Conservation (phyloP, 2,113 vertebrate genomes). For the Talpa occidentalis region DNA sequence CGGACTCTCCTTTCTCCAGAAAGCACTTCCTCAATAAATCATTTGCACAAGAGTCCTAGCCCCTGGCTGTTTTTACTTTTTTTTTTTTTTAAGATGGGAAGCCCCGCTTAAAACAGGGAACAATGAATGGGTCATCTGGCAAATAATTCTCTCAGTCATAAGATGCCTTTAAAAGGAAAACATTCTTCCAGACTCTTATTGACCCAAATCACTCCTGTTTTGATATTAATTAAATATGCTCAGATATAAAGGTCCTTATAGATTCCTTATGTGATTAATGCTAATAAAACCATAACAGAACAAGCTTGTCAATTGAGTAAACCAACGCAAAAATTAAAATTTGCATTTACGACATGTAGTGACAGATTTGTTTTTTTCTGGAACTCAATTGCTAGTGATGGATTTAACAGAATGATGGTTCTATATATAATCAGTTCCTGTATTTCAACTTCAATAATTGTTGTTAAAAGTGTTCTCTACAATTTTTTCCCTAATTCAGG, state of each 20-base stretch:
- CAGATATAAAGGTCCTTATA: background rate
- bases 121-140: background rate
- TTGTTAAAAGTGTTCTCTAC: background rate
- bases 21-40: slow-evolving; percentile 35
- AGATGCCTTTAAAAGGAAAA: slow-evolving; percentile 48
- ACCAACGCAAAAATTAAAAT: slow-evolving; percentile 19
- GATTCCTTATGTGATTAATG: background rate
- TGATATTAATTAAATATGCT: slow-evolving; percentile 36
- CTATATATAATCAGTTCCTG: background rate
- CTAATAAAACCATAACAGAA: slow-evolving; percentile 38
- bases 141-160: background rate
- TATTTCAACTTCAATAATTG: slow-evolving; percentile 29
- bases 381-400: background rate
- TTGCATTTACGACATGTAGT: background rate
- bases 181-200: slow-evolving; percentile 24
- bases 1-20: background rate
- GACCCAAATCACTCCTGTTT: slow-evolving; percentile 41
- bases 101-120: background rate
- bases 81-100: background rate
- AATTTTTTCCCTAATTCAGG: background rate
- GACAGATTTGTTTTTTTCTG: background rate
- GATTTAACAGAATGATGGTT: background rate
- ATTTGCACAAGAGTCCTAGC: background rate
- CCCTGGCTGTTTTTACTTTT: background rate
- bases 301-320: slow-evolving; percentile 41